Conservation (phyloP, 2,797 vertebrate genomes). For the Semotilus atromaculatus region DNA sequence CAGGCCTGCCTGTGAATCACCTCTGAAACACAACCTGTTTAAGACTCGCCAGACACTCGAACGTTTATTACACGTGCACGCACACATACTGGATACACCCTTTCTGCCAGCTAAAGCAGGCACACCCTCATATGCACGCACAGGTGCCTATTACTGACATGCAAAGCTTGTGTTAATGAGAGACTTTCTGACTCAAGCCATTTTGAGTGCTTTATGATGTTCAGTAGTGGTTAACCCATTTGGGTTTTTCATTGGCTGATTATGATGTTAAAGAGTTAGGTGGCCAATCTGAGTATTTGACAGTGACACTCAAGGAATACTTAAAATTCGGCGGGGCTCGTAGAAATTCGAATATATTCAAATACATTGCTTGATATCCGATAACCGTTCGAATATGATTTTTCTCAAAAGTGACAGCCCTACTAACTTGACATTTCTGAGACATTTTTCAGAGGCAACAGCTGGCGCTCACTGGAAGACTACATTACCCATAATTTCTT, state of each 20-base stretch:
- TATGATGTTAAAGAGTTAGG: background rate
- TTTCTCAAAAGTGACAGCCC: too few species aligned
- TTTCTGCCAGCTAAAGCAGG: constrained; percentile 19
- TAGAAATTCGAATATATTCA: too few species aligned
- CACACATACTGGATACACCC: constrained; percentile 27
- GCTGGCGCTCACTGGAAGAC: background rate
- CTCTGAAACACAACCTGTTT: constrained; percentile 15
- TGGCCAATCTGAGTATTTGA: background rate
- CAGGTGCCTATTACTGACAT: constrained; percentile 34
- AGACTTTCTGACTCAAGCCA: constrained; percentile 6
- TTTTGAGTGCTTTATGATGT: constrained; percentile 13
- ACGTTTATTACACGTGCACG: background rate
- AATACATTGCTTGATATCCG: too few species aligned
- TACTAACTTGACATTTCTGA: background rate
- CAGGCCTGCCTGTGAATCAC: constrained; percentile 38
- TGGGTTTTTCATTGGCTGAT: constrained; percentile 3
- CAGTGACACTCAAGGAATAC: background rate
- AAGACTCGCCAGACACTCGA: background rate
- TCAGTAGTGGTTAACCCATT: constrained; percentile 19
- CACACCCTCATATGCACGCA: constrained; percentile 28
- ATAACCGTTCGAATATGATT: too few species aligned
- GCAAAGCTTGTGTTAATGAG: constrained; percentile 33
- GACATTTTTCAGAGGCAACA: background rate
- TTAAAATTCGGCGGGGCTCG: too few species aligned
- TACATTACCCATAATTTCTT: background rate